These are phyloP conservation scores for Montipora capitata DNA, from an alignment of 92 coral and sea anemone species.

Conservation along the genomic window DNA sequence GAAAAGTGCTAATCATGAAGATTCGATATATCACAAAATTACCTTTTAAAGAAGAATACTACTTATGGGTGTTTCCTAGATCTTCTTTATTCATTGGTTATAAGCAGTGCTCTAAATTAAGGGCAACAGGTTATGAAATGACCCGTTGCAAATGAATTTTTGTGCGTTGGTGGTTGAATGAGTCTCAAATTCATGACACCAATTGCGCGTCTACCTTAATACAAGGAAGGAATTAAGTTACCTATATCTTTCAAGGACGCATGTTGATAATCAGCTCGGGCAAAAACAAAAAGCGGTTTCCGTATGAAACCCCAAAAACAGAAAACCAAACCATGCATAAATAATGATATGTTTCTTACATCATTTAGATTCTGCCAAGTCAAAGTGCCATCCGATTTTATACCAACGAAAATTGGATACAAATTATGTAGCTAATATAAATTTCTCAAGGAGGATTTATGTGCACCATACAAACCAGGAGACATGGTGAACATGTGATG, in stretches of 20 bases:
- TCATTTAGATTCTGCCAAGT: constrained; percentile 25
- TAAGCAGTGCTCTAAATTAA: neutral
- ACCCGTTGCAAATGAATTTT: neutral
- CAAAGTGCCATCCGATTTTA: neutral
- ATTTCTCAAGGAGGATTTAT: neutral
- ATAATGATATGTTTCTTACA: constrained; percentile 30
- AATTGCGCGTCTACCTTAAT: too few relatives aligned
- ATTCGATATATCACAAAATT: too few relatives aligned
- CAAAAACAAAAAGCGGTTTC: neutral
- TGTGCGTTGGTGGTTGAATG: neutral
- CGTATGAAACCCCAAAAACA: neutral
- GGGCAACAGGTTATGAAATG: constrained; percentile 27
- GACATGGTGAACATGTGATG: neutral
- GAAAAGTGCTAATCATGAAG: too few relatives aligned
- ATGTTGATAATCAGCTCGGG: too few relatives aligned
- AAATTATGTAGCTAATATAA: constrained; percentile 7
- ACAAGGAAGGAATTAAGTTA: neutral
- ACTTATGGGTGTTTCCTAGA: too few relatives aligned
- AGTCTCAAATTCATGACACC: neutral
- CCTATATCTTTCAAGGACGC: neutral
- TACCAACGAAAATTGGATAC: neutral
- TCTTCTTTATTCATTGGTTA: too few relatives aligned
- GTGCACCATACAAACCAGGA: neutral
- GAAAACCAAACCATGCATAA: constrained; percentile 37
- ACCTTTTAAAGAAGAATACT: too few relatives aligned